Percentiles rank a stretch among this genome's conserved stretches.
phyloP scores from a whole-genome alignment of 2,113 vertebrate genomes.

The Melanocharis versteri region DNA sequence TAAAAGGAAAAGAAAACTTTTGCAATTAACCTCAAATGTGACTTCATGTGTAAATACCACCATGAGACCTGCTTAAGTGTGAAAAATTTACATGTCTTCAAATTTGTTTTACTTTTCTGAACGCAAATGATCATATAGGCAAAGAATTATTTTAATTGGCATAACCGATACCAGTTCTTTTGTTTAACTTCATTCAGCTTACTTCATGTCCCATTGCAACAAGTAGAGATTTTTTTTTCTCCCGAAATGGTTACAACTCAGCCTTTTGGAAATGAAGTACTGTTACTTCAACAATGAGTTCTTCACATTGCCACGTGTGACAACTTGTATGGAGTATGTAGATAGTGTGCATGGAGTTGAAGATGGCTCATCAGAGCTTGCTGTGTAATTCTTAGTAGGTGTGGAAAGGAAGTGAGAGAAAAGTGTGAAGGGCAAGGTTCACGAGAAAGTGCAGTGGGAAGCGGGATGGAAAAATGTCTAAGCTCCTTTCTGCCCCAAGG shows the following conservation, averaged over 20 bases:
- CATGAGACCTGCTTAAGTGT: neutral
- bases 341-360: too few relatives aligned
- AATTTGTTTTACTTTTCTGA: neutral
- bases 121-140: neutral
- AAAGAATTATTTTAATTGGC: neutral
- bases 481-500: neutral
- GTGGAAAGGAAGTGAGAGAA: neutral
- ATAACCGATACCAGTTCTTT: neutral
- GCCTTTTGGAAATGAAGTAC: neutral
- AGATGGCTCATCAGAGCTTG: neutral
- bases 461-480: neutral
- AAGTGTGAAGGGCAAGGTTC: neutral
- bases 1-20: neutral
- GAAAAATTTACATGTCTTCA: neutral
- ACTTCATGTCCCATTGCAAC: neutral
- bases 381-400: neutral
- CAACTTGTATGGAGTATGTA: rapidly evolving
- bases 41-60: neutral
- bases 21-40: neutral
- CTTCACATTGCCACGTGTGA: neutral
- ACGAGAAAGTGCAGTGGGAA: too few relatives aligned
- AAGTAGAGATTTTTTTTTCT: neutral
- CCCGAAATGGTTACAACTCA: neutral
- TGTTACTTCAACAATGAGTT: neutral
- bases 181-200: neutral